Conservation (phyloP, 2,113 vertebrate genomes). For the Numida meleagris region DNA sequence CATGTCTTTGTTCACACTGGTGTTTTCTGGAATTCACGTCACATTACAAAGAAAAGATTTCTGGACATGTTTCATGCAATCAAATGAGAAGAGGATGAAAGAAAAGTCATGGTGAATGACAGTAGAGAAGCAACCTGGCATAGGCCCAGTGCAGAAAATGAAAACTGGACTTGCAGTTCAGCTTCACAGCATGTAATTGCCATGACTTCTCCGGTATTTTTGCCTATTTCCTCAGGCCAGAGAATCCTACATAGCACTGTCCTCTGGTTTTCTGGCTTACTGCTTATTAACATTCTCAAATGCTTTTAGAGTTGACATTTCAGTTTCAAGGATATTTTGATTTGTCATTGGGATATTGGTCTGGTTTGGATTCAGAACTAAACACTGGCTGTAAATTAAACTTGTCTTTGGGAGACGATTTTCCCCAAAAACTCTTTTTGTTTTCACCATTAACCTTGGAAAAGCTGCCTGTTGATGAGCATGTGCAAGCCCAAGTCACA, state of each 20-base stretch:
- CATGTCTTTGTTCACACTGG: background rate
- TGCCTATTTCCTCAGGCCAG: background rate
- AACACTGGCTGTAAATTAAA: background rate
- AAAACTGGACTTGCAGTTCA: background rate
- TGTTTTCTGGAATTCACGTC: background rate
- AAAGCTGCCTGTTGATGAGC: background rate
- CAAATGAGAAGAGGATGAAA: background rate
- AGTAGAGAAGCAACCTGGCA: background rate
- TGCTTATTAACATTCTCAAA: background rate
- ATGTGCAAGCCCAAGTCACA: background rate
- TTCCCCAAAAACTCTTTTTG: background rate
- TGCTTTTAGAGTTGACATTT: background rate
- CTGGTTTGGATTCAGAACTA: background rate
- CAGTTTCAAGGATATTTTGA: background rate
- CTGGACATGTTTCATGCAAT: background rate
- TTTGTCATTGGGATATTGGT: background rate
- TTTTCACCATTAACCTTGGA: background rate
- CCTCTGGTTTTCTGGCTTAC: background rate
- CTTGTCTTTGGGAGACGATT: background rate
- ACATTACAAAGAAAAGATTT: background rate
- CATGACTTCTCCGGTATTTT: background rate
- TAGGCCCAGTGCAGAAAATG: rapidly evolving
- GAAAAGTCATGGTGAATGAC: background rate
- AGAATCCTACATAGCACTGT: background rate
- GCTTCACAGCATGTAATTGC: background rate